These are phyloP conservation scores for Clanis bilineata DNA, from an alignment of 2,888 invertebrate genomes.

Conservation along the genomic window DNA sequence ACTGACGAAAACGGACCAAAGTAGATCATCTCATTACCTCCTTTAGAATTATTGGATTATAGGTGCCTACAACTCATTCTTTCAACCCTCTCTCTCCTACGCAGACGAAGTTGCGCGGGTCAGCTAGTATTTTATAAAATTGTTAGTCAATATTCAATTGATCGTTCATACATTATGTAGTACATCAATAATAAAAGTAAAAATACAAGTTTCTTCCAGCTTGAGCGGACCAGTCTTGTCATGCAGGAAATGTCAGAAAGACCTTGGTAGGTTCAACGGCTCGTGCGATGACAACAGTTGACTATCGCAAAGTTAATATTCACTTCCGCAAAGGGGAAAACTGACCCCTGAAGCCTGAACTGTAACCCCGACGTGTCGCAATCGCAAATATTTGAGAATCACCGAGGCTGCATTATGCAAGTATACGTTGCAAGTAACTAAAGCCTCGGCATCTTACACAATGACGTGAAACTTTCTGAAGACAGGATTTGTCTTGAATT, in stretches of 20 bases:
- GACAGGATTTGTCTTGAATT: constrained; percentile 5
- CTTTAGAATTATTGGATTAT: too few relatives aligned
- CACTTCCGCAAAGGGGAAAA: constrained; percentile 67
- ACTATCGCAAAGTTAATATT: constrained; percentile 38
- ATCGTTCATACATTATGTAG: not conserved
- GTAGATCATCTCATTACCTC: too few relatives aligned
- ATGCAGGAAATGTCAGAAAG: constrained; percentile 59
- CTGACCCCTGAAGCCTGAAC: constrained; percentile 63
- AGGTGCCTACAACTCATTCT: too few relatives aligned
- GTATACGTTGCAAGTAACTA: constrained; percentile 19
- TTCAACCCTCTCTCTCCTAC: too few relatives aligned
- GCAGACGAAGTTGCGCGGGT: too few relatives aligned
- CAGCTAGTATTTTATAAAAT: too few relatives aligned
- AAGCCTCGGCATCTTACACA: constrained; percentile 29
- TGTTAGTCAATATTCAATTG: too few relatives aligned
- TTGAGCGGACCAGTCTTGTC: constrained; percentile 17
- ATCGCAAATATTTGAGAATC: constrained; percentile 39
- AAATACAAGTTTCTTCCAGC: constrained; percentile 30
- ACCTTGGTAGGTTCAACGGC: constrained; percentile 70
- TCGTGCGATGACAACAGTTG: constrained; percentile 26
- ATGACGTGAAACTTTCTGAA: constrained; percentile 29
- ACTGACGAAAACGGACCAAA: too few relatives aligned
- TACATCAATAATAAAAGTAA: constrained; percentile 1
- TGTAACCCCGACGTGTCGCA: constrained; percentile 42
- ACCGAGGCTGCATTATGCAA: constrained; percentile 40